Percentiles rank a stretch among this genome's conserved stretches.
phyloP scores from a whole-genome alignment of 92 coral and sea anemone species.

The Metridium senile region DNA sequence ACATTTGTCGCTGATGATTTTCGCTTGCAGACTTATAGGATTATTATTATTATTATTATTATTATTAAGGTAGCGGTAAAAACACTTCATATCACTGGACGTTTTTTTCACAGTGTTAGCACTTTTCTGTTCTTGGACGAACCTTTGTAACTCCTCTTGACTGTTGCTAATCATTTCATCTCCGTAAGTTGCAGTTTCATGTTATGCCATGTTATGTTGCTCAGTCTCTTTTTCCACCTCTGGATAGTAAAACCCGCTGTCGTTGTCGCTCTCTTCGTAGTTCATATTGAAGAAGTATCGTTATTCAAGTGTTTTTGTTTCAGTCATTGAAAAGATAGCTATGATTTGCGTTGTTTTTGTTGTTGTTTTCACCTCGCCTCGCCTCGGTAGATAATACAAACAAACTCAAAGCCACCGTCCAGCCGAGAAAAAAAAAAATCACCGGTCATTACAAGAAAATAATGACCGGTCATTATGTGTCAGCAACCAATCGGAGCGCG shows the following conservation, averaged over 20 bases:
- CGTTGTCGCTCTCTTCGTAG: background rate
- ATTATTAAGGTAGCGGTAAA: conserved; percentile 42
- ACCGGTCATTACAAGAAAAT: too few species aligned
- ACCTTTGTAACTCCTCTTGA: conserved; percentile 26
- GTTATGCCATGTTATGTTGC: too few species aligned
- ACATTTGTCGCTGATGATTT: conserved; percentile 45
- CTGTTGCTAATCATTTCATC: conserved; percentile 37
- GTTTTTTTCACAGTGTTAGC: conserved; percentile 37
- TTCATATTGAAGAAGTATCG: background rate
- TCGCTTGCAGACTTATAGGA: conserved; percentile 42
- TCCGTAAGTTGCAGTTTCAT: conserved; percentile 4
- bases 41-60: conserved; percentile 36
- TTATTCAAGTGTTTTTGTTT: background rate
- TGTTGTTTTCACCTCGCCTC: too few species aligned
- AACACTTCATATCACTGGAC: conserved; percentile 30
- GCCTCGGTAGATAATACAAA: too few species aligned
- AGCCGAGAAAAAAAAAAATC: too few species aligned
- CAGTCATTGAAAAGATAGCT: background rate
- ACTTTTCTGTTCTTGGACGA: conserved; percentile 30
- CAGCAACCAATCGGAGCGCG: too few species aligned
- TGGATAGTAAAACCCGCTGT: background rate
- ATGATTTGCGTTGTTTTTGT: too few species aligned
- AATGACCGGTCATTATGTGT: too few species aligned
- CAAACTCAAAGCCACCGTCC: too few species aligned
- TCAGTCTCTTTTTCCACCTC: background rate